Evolutionary conservation across 2,797 vertebrate genomes (phyloP), one percentile per base, ranked within the genome.

Genomic region (Schizothorax lantsangensis): DNA sequence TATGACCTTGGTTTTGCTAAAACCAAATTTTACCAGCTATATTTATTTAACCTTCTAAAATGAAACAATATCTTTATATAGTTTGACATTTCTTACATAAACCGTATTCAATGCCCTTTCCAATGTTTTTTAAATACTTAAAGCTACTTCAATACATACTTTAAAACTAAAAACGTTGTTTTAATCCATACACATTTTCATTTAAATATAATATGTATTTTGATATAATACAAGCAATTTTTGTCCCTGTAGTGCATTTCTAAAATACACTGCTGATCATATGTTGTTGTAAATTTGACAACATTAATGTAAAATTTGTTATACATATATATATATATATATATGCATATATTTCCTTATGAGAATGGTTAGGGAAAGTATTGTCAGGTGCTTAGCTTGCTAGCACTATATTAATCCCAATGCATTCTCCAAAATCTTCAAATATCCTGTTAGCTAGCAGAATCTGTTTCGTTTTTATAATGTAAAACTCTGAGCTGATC

Each of bases 401-500:
- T 68, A 47, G 5, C 66, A 19, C 23, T 26, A 47, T 49, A 21
- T 30, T 11, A 62, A 59, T 62, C 2, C 7, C 19, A 84, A 9
- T 47, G 57, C 7, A 33, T 47, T n/a, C 19, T 23, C 14, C 7
- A 38, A 49, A 36, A 52, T 64, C 17, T 43, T 45, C 0, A 36
- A 66, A 64, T n/a, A n/a, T 75, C 15, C 21, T 62, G 21, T 43
- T 66, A 75, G 57, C 57, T 19, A 38, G 15, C 8, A 57, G 11
- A 83, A 83, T 59, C 3, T 40, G 17, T 21, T 71, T 71, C 5
- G 10, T 12, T 26, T 49, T 72, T 43, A 12, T 72, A 43, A 72
- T 57, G 81, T 72, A 43, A 84, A 84, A 64, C 30, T 38, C 54
- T 36, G 40, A 64, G 40, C 71, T 75, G 71, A 64, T 64, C 40